Evolutionary conservation across 2,888 invertebrate species (phyloP), one percentile per base, ranked within the genome.

Genomic region (Clistopyga incitator): DNA sequence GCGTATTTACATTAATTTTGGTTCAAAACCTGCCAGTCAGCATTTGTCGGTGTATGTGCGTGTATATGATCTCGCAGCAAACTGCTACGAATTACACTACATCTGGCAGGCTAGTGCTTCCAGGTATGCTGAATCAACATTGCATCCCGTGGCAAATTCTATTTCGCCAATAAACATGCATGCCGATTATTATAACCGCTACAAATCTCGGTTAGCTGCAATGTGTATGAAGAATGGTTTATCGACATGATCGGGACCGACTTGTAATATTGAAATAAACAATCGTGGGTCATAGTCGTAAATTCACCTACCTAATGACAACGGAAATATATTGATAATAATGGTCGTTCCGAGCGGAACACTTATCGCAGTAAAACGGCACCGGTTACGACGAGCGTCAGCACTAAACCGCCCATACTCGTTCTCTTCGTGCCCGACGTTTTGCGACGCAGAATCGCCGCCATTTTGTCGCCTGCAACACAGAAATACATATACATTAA

Each of bases 381-480:
- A 85, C 89, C 86, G 75, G 90, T 88, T 86, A 89, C 87, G 88
- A 90, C 86, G 87, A 90, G 88, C 84, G 89, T 88, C 86, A 91
- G 88, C 88, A 89, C 89, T 88, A 90, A 86, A 84, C 87, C 88
- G 81, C 88, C 88, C 77, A 88, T 38, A 68, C 78, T 86, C 82
- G 87, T 89, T 87, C 89, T 89, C 82, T 88, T 84, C 79, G 89
- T 90, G 65, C 88, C 92, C 86, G 93, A 92, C 84, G 95, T 95
- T 93, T 97, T 97, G 93, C 97, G 95, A 92, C 97, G 96, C 89
- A 97, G 95, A 90, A 97, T 97, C 88, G 98, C 97, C 90, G 98
- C 97, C 95, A 97, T 97, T 94, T 97, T 97, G 95, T 98, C 97
- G 92, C 97, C 98, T 97, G 95, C 64, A 94, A 94, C 87, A 91